Evolutionary conservation across 2,888 invertebrate genomes (phyloP), one percentile per base, ranked within the genome.

Genomic region (Rotaria sp.): DNA sequence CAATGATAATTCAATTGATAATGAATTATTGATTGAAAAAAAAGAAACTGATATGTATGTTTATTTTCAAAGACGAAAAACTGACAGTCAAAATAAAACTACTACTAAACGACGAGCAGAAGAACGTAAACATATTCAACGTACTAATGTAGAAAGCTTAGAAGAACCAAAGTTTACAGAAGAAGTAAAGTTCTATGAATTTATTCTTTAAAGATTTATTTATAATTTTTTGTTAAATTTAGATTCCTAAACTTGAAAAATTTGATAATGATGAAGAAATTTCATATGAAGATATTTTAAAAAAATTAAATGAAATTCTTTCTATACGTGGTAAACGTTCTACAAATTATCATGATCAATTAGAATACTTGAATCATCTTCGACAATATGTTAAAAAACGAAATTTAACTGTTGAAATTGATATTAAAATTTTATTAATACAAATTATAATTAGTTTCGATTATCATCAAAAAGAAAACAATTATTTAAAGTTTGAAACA

Each of bases 221-320:
- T 8, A 11, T 4, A 8, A 13, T 45, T 45, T 45, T 45, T 45
- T 8, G 45, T 45, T 45, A 45, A 45, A 45, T 45, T 45, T 45
- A 45, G 45, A 45, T 45, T 45, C 13, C 45, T 11, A 45, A 87
- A 75, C 85, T 75, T 88, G 88, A 85, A 89, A 90, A 85, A 35
- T 99, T 99, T 90, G 95, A 96, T 57, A 97, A 98, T 92, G 98
- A 99, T 91, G 96, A 96, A 26, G 98, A 99, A 91, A 97, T 99
- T n/a, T n/a, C n/a, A n/a, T n/a, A 99, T 91, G 96, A 96, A 26
- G 98, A 99, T 91, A 97, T 99, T 89, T 92, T 96, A 84, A 97
- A 96, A 91, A 99, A 99, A 91, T 92, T 99, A 86, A 93, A 93
- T 21, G 99, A 99, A 91, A 94, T 97, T 50, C 94, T 97, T 90